Evolutionary conservation across 2,888 invertebrate species (phyloP).

Genomic region (Nemotelus nigrinus): DNA sequence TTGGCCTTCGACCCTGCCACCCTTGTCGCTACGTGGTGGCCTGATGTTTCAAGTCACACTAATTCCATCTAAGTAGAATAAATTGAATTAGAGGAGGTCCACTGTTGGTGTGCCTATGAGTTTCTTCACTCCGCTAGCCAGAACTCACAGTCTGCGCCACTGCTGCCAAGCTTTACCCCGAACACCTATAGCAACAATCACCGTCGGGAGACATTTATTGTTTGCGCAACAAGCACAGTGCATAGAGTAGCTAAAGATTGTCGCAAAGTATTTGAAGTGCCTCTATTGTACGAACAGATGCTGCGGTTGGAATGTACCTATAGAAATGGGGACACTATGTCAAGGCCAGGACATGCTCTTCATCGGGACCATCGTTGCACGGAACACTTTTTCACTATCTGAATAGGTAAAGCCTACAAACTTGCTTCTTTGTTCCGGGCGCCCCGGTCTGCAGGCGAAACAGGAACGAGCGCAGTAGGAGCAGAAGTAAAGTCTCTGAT

Average conservation of each 20-base stretch:
- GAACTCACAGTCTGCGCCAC: background rate
- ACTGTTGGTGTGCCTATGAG: background rate
- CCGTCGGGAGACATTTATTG: background rate
- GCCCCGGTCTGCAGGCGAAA: background rate
- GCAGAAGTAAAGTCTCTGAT: background rate
- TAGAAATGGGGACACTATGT: conserved; percentile 31
- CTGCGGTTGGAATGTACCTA: conserved; percentile 12
- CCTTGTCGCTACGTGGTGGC: background rate
- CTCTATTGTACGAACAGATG: conserved; percentile 2
- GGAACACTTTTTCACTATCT: no score
- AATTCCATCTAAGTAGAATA: conserved; percentile 2
- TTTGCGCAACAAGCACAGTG: conserved; percentile 38
- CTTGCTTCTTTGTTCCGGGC: no score
- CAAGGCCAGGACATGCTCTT: conserved; percentile 36
- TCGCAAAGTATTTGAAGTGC: conserved; percentile 27
- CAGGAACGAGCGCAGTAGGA: background rate
- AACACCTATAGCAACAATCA: background rate
- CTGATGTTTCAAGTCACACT: background rate
- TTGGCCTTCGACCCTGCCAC: background rate
- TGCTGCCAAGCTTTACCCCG: background rate
- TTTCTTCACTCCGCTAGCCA: conserved; percentile 5
- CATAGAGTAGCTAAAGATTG: conserved; percentile 6
- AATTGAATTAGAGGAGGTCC: background rate
- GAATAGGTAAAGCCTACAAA: no score
- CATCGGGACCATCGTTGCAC: background rate